Evolutionary conservation across 2,888 invertebrate genomes (phyloP), one percentile per base, ranked within the genome.

Genomic region (Lycocerus yunnanus): DNA sequence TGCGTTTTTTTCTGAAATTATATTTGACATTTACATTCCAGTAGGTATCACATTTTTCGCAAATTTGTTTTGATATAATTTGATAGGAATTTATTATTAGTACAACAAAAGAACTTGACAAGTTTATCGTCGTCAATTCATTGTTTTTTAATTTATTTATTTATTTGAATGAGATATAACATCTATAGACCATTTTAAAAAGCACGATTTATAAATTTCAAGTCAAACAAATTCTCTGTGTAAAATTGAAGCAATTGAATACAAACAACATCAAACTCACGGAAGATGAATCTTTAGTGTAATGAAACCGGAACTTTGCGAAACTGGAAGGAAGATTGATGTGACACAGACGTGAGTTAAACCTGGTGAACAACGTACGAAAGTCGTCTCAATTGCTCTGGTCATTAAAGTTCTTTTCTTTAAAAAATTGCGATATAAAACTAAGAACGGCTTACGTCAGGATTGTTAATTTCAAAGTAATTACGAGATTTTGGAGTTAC

Each of bases 251-350:
- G 69, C 69, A 76, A 74, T 76, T 71, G 74, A 72, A 76, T 72
- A 66, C 69, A 73, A 73, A 71, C 71, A 74, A 69, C 80, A 77
- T 78, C 73, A 73, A 79, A 78, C 79, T 79, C 78, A 78, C 77
- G 77, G 81, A 84, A 84, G 84, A 85, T 83, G 84, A 83, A 85
- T 84, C 84, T 84, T 81, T 80, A 81, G 80, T 81, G 83, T 84
- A 84, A 85, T 85, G 84, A 85, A 85, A 85, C 84, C 82, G 83
- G 83, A 84, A 83, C 81, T 81, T 79, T 78, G 75, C 79, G 82
- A 80, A 81, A 80, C 79, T 78, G 82, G 78, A 81, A 79, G 81
- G 81, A 83, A 83, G 84, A 83, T 83, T 83, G 84, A 84, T 83
- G 83, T 80, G 81, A 78, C 79, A 75, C 69, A 78, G 80, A 77